Percentiles rank a stretch among this genome's conserved stretches.
Evolutionary conservation across 1,140 invertebrate genomes (phyloP).

Genomic region (Zaprionus davidi): DNA sequence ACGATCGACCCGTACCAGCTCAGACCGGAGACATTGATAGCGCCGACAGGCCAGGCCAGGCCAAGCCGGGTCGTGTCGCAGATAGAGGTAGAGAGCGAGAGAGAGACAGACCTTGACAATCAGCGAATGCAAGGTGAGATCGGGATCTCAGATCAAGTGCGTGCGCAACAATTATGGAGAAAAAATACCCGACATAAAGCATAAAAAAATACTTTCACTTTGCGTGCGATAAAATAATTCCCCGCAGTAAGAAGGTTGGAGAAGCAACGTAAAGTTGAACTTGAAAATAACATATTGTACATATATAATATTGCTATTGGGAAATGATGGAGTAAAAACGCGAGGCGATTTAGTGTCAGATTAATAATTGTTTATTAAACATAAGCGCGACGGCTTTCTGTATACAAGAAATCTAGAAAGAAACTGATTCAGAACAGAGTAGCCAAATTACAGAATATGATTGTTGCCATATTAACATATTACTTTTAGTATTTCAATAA

Average conservation of each 20-base stretch:
- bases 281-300: not conserved
- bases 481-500: too few species aligned
- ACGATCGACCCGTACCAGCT: conserved; percentile 11
- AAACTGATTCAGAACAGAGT: too few species aligned
- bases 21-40: conserved; percentile 1
- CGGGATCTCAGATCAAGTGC: conserved; percentile 53
- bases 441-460: too few species aligned
- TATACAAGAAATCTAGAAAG: too few species aligned
- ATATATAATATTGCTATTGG: too few species aligned
- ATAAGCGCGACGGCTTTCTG: too few species aligned
- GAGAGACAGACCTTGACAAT: conserved; percentile 64
- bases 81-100: not conserved
- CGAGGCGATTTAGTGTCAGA: too few species aligned
- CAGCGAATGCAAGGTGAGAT: conserved; percentile 66
- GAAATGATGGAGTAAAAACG: too few species aligned
- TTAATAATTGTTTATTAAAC: too few species aligned
- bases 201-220: conserved; percentile 38
- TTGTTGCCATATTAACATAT: too few species aligned
- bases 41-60: not conserved
- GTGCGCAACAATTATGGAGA: conserved; percentile 65
- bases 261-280: not conserved
- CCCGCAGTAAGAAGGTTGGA: conserved; percentile 1
- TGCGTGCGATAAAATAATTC: not conserved
- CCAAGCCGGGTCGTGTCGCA: not conserved
- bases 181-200: conserved; percentile 12